phyloP scores from a whole-genome alignment of 2,113 vertebrate species.

The Perca flavescens region DNA sequence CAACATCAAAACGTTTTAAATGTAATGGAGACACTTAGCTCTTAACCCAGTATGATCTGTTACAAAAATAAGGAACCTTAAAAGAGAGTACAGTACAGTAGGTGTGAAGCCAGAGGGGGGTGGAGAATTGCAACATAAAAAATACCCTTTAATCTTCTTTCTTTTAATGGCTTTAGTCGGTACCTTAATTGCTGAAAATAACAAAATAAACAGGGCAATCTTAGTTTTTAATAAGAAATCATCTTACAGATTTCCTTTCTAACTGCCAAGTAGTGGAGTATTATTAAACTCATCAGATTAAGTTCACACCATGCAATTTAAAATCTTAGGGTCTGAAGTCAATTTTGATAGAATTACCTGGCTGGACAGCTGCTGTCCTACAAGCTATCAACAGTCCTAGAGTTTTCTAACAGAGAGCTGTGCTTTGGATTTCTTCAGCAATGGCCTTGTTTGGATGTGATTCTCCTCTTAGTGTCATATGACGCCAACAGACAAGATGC shows the following conservation, averaged over 20 bases:
- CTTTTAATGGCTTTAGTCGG: neutral
- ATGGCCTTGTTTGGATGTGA: constrained; percentile 35
- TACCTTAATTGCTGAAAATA: neutral
- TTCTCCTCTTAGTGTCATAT: constrained; percentile 1
- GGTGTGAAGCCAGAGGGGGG: neutral
- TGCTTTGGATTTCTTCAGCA: constrained; percentile 41
- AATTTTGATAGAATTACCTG: neutral
- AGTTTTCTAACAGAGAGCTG: constrained; percentile 38
- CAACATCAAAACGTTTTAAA: neutral
- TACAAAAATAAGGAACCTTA: neutral
- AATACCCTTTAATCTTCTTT: neutral
- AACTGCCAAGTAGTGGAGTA: neutral
- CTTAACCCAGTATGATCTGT: neutral
- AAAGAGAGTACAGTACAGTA: no score
- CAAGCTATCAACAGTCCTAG: no score
- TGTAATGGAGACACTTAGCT: neutral
- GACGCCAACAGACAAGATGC: constrained; percentile 49
- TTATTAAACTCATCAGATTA: constrained; percentile 2
- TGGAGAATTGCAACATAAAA: neutral
- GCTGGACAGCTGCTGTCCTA: neutral
- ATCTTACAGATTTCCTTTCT: neutral
- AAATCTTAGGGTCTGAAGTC: neutral
- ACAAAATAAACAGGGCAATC: neutral
- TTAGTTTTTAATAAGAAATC: neutral
- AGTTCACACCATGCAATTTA: neutral